Evolutionary conservation across 2,797 vertebrate species (phyloP).

Genomic region (Sebastes vulpes): DNA sequence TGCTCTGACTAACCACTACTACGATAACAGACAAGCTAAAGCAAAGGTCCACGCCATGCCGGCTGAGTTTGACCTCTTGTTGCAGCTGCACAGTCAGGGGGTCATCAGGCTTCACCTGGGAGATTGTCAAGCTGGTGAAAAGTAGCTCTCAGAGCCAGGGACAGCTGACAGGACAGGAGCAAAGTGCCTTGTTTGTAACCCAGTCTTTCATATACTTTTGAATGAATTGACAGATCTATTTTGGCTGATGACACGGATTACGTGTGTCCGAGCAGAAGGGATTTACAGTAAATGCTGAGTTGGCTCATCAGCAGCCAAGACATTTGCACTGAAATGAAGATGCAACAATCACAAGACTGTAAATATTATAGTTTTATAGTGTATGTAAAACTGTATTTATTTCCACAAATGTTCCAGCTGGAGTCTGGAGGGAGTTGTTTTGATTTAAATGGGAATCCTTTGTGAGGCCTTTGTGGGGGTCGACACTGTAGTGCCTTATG

Average conservation of each 20-base stretch:
- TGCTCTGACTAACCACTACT: slow-evolving; percentile 92
- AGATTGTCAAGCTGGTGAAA: slow-evolving; percentile 66
- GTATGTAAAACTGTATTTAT: slow-evolving; percentile 48
- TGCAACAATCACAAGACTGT: neutral
- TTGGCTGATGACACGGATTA: neutral
- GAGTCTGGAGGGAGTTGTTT: slow-evolving; percentile 22
- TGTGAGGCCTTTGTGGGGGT: too few species aligned
- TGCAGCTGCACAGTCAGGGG: slow-evolving; percentile 81
- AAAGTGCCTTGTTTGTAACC: neutral
- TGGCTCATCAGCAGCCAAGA: neutral
- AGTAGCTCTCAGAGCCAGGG: too few species aligned
- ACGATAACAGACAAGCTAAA: slow-evolving; percentile 85
- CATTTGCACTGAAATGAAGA: slow-evolving; percentile 56
- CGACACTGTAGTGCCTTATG: slow-evolving; percentile 52
- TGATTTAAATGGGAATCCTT: too few species aligned
- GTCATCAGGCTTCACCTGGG: slow-evolving; percentile 91
- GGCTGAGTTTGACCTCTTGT: slow-evolving; percentile 83
- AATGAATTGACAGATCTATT: too few species aligned
- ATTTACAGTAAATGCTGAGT: neutral
- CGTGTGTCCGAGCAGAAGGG: neutral
- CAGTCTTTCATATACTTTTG: too few species aligned
- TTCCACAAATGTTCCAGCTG: slow-evolving; percentile 34
- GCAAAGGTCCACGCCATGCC: slow-evolving; percentile 90
- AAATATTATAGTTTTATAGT: neutral
- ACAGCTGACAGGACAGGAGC: neutral